Percentiles rank a stretch among this genome's conserved stretches.
phyloP scores from a whole-genome alignment of 2,797 vertebrate species.

The Melanotaenia parkinsoni region DNA sequence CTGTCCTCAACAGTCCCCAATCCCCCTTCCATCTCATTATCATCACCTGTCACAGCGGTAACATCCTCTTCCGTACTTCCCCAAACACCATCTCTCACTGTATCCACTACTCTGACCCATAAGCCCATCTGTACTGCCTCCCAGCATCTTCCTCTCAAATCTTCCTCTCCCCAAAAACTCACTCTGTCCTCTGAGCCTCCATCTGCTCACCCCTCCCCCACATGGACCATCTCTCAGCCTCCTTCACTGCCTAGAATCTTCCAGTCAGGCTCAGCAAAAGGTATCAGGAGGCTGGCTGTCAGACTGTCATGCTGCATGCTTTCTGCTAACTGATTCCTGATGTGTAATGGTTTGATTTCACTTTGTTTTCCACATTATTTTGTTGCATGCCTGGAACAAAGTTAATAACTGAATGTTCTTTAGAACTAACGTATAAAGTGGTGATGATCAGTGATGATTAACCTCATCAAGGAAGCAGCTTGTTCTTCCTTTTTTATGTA shows the following conservation, averaged over 20 bases:
- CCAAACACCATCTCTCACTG: slow-evolving; percentile 19
- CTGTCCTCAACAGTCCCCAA: slow-evolving; percentile 2
- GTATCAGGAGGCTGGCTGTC: slow-evolving; percentile 59
- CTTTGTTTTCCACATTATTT: slow-evolving; percentile 1
- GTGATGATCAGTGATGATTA: not conserved
- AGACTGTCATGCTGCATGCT: slow-evolving; percentile 35
- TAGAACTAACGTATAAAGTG: not conserved
- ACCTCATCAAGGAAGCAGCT: not conserved
- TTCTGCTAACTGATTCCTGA: slow-evolving; percentile 22
- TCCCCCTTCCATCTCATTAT: slow-evolving; percentile 3
- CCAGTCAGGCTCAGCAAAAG: slow-evolving; percentile 77
- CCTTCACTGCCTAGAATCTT: slow-evolving; percentile 84
- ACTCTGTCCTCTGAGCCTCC: slow-evolving; percentile 25
- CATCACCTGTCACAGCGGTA: slow-evolving; percentile 19
- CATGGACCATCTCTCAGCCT: slow-evolving; percentile 67
- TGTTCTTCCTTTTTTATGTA: not conserved
- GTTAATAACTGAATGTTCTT: not conserved
- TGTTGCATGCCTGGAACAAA: not conserved
- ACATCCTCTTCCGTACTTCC: slow-evolving; percentile 30
- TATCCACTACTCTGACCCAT: slow-evolving; percentile 29
- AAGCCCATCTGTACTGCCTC: slow-evolving; percentile 17
- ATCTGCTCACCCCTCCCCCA: slow-evolving; percentile 32
- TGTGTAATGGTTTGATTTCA: slow-evolving; percentile 5
- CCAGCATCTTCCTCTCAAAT: slow-evolving; percentile 25
- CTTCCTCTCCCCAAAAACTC: slow-evolving; percentile 32